phyloP scores from a whole-genome alignment of 2,888 invertebrate genomes.

The Seira sanloemensis region DNA sequence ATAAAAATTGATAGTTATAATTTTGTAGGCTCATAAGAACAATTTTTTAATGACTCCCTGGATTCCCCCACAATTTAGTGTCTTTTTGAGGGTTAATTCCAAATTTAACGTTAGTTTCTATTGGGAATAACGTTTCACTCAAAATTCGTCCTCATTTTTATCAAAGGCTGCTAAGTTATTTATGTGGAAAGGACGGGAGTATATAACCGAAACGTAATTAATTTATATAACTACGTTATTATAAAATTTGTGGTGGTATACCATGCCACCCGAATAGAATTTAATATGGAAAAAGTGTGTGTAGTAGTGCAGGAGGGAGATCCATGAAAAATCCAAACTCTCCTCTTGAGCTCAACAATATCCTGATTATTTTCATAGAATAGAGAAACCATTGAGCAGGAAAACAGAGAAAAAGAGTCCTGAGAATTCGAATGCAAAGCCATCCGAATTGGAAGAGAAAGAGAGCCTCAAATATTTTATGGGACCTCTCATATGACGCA shows the following conservation, averaged over 20 bases:
- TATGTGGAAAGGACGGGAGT: background rate
- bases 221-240: slow-evolving; percentile 1
- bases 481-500: background rate
- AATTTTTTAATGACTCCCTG: slow-evolving; percentile 1
- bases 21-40: background rate
- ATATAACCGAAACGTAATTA: background rate
- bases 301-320: background rate
- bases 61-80: background rate
- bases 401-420: slow-evolving; percentile 8
- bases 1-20: background rate
- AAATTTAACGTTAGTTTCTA: slow-evolving; percentile 21
- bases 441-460: background rate
- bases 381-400: slow-evolving; percentile 27
- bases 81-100: slow-evolving; percentile 26
- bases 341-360: slow-evolving; percentile 5
- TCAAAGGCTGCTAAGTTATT: slow-evolving; percentile 6
- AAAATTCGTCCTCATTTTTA: slow-evolving; percentile 11
- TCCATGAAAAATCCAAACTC: background rate
- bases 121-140: slow-evolving; percentile 27
- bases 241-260: background rate
- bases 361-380: slow-evolving; percentile 33
- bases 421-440: background rate
- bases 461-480: background rate
- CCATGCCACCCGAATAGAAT: background rate
- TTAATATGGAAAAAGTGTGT: background rate